Base-by-base conservation (phyloP, 2,797 vertebrate species). In the Oceanodroma leucorhoa region DNA sequence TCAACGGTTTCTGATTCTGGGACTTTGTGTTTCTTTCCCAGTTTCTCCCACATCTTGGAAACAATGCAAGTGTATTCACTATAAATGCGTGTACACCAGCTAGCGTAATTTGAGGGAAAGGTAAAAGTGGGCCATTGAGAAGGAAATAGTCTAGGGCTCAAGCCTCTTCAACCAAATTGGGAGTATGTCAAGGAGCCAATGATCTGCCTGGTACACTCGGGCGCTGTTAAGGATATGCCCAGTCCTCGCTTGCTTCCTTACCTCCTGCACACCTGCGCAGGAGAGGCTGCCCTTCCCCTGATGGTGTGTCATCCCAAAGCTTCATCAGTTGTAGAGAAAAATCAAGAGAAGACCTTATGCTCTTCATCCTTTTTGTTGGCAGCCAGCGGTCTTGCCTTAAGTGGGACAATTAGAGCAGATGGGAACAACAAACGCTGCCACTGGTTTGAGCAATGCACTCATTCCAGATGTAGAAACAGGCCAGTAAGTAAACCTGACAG, bases 161-260 rank as follows among this genome's bases (percentile, higher is more conserved):
- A 45, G 48, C 41, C 23, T 62, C 61, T 69, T 22, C 11, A 18
- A 11, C 9, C 27, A n/a, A 30, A 60, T 4, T 38, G 27, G 26
- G 27, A 53, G 16, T 21, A 36, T 9, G 29, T 23, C 21, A 78
- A 54, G 29, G 46, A 78, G 19, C 14, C 36, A 60, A 4, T 0
- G 2, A 40, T 69, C 50, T 48, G 9, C 23, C 24, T 32, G 50
- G 32, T 53, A 43, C 26, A 18, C 26, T 48, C 48, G 34, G 38
- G n/a, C 1, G 2, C 43, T 67, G 19, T 40, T 30, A 36, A 70
- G 40, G 30, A 40, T 30, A 16, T 0, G 1, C 7, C 32, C 45
- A 32, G 10, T 40, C 23, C 22, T 66, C 45, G 30, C 14, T 36
- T 4, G 1, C 38, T 62, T 57, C 32, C 34, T 67, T 14, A 0